Evolutionary conservation across 2,797 vertebrate genomes (phyloP), one percentile per base, ranked within the genome.

Genomic region (Bovichtus diacanthus): DNA sequence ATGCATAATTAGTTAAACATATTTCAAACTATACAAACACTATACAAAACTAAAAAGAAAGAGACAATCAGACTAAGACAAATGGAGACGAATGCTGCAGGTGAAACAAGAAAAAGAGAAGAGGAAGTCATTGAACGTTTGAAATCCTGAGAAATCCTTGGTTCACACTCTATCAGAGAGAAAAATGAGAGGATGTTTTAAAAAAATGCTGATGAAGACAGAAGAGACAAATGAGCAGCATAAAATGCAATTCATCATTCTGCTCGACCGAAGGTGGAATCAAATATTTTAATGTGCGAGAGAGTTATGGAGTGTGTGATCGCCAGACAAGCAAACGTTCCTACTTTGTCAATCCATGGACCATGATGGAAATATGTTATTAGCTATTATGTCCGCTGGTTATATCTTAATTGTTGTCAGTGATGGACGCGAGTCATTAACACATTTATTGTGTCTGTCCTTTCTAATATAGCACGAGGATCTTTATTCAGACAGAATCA

Each of bases 141-240:
- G 71, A 66, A 83, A 56, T 80, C n/a, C n/a, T 83, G 81, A 88
- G 82, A 85, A 84, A 86, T 86, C 85, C 60, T 39, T 83, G 72
- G 78, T 87, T 90, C 86, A 79, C 87, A 84, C 82, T 84, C 87
- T 87, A 87, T 81, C 82, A 85, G 86, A 86, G 82, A 89, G 86
- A 91, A 88, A 90, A 93, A 91, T 88, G 74, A 86, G 83, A 64
- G 63, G 70, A 78, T 79, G 74, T 82, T 79, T 80, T 50, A 75
- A 73, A 75, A 69, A 90, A 88, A 85, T 72, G 84, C 77, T 89
- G 90, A 89, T 88, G 87, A 90, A 85, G 88, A 87, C 88, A 82
- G 76, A 77, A 2, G 58, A 87, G 88, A 87, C 87, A 89, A 89
- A 92, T 90, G 82, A 88, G 76, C 81, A 85, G 78, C 65, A 56